These are phyloP conservation scores for Tyrophagus putrescentiae DNA, from an alignment of 1,140 invertebrate genomes.

Conservation along the genomic window DNA sequence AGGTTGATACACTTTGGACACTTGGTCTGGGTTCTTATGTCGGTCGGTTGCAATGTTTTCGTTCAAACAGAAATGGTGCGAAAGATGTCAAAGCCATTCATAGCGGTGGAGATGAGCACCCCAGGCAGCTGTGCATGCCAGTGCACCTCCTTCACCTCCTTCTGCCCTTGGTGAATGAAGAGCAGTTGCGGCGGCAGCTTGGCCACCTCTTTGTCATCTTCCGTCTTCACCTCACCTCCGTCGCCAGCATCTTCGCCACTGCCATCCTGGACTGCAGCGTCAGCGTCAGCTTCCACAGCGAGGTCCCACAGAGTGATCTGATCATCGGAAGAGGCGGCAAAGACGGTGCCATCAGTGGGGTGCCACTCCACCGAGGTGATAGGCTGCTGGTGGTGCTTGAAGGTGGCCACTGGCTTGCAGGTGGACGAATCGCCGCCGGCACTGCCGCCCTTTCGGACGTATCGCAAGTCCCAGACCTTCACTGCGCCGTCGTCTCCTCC, in stretches of 20 bases:
- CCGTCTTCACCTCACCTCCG: constrained; percentile 33
- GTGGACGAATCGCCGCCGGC: background rate
- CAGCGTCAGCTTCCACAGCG: constrained; percentile 65
- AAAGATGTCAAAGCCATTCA: constrained; percentile 90
- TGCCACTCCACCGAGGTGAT: constrained; percentile 80
- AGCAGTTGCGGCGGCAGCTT: constrained; percentile 83
- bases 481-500: constrained; percentile 90
- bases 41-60: too few species aligned
- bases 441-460: constrained; percentile 41
- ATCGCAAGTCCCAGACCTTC: constrained; percentile 86
- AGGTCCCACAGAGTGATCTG: constrained; percentile 96
- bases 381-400: constrained; percentile 79
- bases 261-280: constrained; percentile 27
- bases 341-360: constrained; percentile 72
- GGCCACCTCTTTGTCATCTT: constrained; percentile 42
- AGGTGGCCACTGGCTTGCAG: constrained; percentile 60
- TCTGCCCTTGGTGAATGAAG: constrained; percentile 97
- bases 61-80: constrained; percentile 87
- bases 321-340: constrained; percentile 79
- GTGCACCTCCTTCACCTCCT: constrained; percentile 93
- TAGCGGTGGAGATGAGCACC: constrained; percentile 80
- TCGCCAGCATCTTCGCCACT: constrained; percentile 7
- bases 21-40: too few species aligned
- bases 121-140: constrained; percentile 94
- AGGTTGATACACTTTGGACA: too few species aligned